Evolutionary conservation across 2,797 vertebrate species (phyloP).

Genomic region (Lagorchestes hirsutus): DNA sequence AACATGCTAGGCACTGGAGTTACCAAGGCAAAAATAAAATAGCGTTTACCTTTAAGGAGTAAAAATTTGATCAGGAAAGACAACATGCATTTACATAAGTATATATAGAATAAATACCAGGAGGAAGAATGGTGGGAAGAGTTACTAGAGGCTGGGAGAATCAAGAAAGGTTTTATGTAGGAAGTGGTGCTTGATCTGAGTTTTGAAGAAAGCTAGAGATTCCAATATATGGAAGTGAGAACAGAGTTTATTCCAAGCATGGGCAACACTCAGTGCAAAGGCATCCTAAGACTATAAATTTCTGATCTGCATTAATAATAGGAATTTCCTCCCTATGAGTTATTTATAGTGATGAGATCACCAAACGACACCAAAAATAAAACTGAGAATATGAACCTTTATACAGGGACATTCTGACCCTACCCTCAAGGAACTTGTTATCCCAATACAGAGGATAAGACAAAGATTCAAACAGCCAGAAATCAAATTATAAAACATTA

Average conservation of each 20-base stretch:
- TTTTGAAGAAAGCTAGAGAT: too few relatives aligned
- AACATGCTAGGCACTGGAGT: background rate
- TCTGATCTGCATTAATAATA: background rate
- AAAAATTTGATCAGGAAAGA: background rate
- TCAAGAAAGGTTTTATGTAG: background rate
- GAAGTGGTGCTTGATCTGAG: background rate
- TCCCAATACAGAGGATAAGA: too few relatives aligned
- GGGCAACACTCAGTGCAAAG: too few relatives aligned
- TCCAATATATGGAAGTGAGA: too few relatives aligned
- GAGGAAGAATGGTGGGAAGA: background rate
- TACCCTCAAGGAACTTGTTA: too few relatives aligned
- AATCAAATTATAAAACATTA: background rate
- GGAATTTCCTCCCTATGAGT: background rate
- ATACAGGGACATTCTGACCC: too few relatives aligned
- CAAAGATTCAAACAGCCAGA: background rate
- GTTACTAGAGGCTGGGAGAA: background rate
- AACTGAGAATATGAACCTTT: background rate
- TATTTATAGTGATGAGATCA: background rate
- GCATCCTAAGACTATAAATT: too few relatives aligned
- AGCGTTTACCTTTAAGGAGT: background rate
- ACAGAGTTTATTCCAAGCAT: too few relatives aligned
- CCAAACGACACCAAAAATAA: background rate
- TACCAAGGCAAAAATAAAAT: background rate
- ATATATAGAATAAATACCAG: background rate
- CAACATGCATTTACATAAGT: background rate